Evolutionary conservation across 2,797 vertebrate species (phyloP), one percentile per base, ranked within the genome.

Genomic region (Sphaeramia orbicularis): DNA sequence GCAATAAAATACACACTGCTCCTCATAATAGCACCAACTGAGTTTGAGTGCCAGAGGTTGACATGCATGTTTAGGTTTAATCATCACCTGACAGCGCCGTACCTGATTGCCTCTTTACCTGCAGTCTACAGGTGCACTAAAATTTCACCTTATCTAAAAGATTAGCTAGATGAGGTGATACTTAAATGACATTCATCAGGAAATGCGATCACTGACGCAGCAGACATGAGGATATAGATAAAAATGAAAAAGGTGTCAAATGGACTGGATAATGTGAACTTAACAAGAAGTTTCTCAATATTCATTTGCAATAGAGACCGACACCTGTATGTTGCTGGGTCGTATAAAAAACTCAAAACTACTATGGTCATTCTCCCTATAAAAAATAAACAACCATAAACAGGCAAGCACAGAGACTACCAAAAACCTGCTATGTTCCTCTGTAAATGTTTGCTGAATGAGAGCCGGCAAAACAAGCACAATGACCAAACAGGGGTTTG

Each of bases 371-470:
- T 19, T 69, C 24, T 55, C 35, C 35, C 24, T 40, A 14, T 30
- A 15, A 54, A 54, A 18, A 42, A 32, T 51, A 43, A 57, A 71
- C 57, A 74, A 53, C 55, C 47, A 47, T 19, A 57, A 64, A 72
- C 44, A 70, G 73, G 48, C 7, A 32, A 58, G 44, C 13, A 48
- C 10, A 49, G 60, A 47, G 80, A 54, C 63, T 13, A 70, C 41
- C 38, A 19, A 51, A 81, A 81, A 65, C 43, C 53, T n/a, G 50
- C 40, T 56, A 36, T 1, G 45, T 40, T 59, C 27, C 24, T 53
- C 51, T 66, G 69, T 72, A 72, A 84, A 84, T 80, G 81, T 87
- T 88, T 86, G 69, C 65, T 75, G 61, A 85, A 87, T 30, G 38
- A 51, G 52, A 78, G 72, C 67, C 55, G 55, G 70, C 66, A 76